Percentiles rank a stretch among this genome's conserved stretches.
phyloP scores from a whole-genome alignment of 2,113 vertebrate genomes.

The Pelvicachromis taeniatus region DNA sequence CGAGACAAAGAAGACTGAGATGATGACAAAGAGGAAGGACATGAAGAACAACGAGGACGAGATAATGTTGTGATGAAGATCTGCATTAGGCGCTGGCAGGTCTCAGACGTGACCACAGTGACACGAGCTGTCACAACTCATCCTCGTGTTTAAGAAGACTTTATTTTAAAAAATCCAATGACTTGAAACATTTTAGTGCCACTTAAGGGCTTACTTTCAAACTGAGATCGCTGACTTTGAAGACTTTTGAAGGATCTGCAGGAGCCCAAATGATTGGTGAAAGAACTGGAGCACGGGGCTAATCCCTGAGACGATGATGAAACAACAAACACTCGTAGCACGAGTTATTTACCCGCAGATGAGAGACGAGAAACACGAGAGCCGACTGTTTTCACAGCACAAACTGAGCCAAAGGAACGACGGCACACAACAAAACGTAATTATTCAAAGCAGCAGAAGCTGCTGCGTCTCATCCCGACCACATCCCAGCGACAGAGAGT shows the following conservation, averaged over 20 bases:
- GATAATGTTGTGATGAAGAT: neutral
- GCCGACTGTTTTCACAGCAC: neutral
- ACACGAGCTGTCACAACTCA: neutral
- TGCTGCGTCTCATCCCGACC: neutral
- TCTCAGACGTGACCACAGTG: neutral
- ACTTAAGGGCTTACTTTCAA: neutral
- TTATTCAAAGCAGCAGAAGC: conserved; percentile 17
- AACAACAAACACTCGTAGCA: neutral
- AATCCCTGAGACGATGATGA: neutral
- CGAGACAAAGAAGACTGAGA: neutral
- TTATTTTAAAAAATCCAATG: neutral
- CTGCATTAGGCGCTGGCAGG: neutral
- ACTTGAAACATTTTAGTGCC: neutral
- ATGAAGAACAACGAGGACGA: neutral
- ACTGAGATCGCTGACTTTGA: neutral
- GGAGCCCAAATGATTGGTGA: neutral
- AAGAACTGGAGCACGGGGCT: neutral
- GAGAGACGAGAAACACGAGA: neutral
- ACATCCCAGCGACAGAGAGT: neutral
- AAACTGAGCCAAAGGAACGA: neutral
- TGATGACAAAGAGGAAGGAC: neutral
- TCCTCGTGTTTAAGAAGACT: neutral
- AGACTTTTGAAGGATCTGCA: neutral
- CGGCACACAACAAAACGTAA: neutral
- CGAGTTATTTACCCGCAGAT: neutral